Base-by-base conservation (phyloP, 2,888 invertebrate genomes). In the Volucella zonaria region DNA sequence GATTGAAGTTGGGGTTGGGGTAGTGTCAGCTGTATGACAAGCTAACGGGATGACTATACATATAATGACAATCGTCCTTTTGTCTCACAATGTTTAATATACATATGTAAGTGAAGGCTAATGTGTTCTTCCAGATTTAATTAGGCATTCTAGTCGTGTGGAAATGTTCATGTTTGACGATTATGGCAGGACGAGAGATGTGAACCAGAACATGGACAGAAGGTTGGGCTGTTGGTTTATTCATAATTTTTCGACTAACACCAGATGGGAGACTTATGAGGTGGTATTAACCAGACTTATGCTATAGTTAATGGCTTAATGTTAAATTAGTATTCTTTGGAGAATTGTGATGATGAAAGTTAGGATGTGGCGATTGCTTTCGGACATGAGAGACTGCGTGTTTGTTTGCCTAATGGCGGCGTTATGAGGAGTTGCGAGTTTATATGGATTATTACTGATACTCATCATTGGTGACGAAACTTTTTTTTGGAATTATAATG, bases 111-210 rank as follows among this genome's bases (percentile, higher is more conserved):
- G 52, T 61, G 76, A 45, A 52, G 54, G 76, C 6, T 76, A 68
- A 68, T 68, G 61, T 47, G 52, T 38, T 68, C 59, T n/a, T 40
- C 42, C 52, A 68, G 76, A 76, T 76, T 76, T 68, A 76, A 76
- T 68, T 76, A 67, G 75, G 67, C 68, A 61, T 67, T 59, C 68
- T 47, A 38, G 76, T 76, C 76, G 67, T 68, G 76, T 68, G 67
- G 67, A 76, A 75, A 68, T 59, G 76, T 76, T 61, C 67, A 76
- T 52, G 67, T 61, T 67, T 76, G 67, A 67, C 38, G 67, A 67
- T 75, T 75, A 75, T 59, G 75, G 59, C 51, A 51, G 66, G 75
- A 42, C 42, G 15, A n/a, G 43, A 58, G 56, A 56, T 54, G 42
- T 56, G 64, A 47, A 45, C 18, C n/a, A 12, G 38, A 61, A 47